Evolutionary conservation across 2,113 vertebrate genomes (phyloP), one percentile per base, ranked within the genome.

Genomic region (Odontesthes bonariensis): DNA sequence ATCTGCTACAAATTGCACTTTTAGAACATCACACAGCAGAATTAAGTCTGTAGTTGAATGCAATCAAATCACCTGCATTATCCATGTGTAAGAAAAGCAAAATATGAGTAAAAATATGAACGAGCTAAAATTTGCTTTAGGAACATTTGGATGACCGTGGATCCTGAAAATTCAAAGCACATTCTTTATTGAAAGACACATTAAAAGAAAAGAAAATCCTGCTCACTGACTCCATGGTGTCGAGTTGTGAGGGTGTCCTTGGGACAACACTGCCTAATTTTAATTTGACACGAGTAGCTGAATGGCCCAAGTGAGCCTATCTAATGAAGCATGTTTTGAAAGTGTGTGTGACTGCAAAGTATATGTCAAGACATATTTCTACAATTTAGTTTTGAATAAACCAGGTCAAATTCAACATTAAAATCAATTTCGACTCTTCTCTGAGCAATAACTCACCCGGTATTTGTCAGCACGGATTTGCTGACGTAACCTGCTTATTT

Each of bases 221-320:
- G 65, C 66, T 77, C 7, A 57, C 33, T 56, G 72, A 69, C 60
- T 17, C 4, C 4, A 40, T 16, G 55, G 52, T 73, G 49, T 61
- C n/a, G 57, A 80, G 57, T 67, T 63, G 61, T 69, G 19, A 75
- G 52, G 5, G 17, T 54, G 54, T 82, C 59, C 81, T 69, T 47
- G 22, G 63, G 67, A 67, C 66, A 46, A 60, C 49, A 62, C 69
- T 64, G 59, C 56, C 78, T 46, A 49, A 70, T 77, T 71, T 69
- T 75, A 75, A 88, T 79, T 71, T 77, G 73, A 66, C 54, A 62
- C 75, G 57, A 62, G 73, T 6, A 33, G 61, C 14, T 73, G 61
- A 79, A 76, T 60, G 55, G 64, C 76, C 53, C 58, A 27, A 79
- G 46, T 46, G 53, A 81, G 71, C n/a, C 69, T 40, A 20, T 76